Conservation (phyloP, 1,140 invertebrate species). For the Heliconius himera region DNA sequence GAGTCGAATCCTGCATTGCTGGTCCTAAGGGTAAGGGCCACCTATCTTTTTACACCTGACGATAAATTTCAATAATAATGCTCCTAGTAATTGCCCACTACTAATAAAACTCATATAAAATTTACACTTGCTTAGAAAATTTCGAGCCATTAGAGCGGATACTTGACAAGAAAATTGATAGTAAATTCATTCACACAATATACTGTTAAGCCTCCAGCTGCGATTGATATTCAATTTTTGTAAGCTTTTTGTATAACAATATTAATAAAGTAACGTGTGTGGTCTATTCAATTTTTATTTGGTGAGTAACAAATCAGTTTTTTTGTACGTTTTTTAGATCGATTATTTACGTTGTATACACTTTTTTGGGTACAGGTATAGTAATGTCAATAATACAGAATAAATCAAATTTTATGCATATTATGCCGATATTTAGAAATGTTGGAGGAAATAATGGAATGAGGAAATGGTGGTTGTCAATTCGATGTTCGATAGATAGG, state of each 20-base stretch:
- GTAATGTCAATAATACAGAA: neutral
- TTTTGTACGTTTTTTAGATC: neutral
- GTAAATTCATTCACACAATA: conserved; percentile 18
- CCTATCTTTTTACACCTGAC: too few relatives aligned
- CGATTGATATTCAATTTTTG: conserved; percentile 35
- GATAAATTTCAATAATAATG: neutral
- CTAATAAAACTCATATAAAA: conserved; percentile 14
- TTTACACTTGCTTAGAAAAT: conserved; percentile 9
- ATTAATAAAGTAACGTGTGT: conserved; percentile 32
- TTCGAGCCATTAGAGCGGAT: neutral
- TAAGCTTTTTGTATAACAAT: conserved; percentile 22
- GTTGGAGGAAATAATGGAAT: too few relatives aligned
- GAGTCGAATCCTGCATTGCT: too few relatives aligned
- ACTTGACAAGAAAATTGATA: conserved; percentile 10
- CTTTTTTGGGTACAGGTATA: neutral
- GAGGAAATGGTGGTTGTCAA: too few relatives aligned
- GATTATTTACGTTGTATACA: neutral
- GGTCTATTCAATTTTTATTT: conserved; percentile 21
- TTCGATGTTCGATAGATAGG: too few relatives aligned
- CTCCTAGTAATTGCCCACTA: neutral
- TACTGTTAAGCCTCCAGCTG: conserved; percentile 25
- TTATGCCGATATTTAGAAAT: neutral
- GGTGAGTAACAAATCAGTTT: conserved; percentile 11
- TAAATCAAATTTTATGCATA: neutral
- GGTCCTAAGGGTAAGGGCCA: too few relatives aligned